These are phyloP conservation scores for Nephrotoma flavescens DNA, from an alignment of 2,888 invertebrate species.

Conservation along the genomic window DNA sequence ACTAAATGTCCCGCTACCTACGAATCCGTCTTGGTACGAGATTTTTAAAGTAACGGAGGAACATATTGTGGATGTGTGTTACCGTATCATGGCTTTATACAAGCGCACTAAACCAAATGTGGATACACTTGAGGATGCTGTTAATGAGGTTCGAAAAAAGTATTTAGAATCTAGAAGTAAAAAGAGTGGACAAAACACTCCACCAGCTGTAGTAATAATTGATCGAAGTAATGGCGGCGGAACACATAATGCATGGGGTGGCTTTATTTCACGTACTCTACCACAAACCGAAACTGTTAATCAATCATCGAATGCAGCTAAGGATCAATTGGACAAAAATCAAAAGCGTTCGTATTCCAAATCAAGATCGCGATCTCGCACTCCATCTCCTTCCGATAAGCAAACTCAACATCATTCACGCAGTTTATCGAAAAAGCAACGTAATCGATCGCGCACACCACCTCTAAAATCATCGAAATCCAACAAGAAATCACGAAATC, in stretches of 20 bases:
- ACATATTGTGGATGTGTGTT: conserved; percentile 70
- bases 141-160: conserved; percentile 54
- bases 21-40: conserved; percentile 77
- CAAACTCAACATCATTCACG: conserved; percentile 15
- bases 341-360: conserved; percentile 25
- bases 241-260: conserved; percentile 51
- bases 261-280: conserved; percentile 42
- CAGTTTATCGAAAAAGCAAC: conserved; percentile 15
- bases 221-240: conserved; percentile 41
- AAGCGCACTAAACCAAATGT: conserved; percentile 61
- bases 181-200: conserved; percentile 25
- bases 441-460: conserved; percentile 17
- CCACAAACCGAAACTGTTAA: conserved; percentile 14
- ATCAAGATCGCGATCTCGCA: conserved; percentile 16
- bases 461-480: conserved; percentile 16
- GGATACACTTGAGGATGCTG: conserved; percentile 56
- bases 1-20: conserved; percentile 71
- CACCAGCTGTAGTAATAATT: conserved; percentile 31
- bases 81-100: conserved; percentile 71
- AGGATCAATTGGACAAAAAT: conserved; percentile 18
- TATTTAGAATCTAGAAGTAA: conserved; percentile 40
- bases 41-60: conserved; percentile 73
- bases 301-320: background rate
- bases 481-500: conserved; percentile 28
- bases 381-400: conserved; percentile 23